Conservation (phyloP, 2,113 vertebrate genomes). For the Grus americana region DNA sequence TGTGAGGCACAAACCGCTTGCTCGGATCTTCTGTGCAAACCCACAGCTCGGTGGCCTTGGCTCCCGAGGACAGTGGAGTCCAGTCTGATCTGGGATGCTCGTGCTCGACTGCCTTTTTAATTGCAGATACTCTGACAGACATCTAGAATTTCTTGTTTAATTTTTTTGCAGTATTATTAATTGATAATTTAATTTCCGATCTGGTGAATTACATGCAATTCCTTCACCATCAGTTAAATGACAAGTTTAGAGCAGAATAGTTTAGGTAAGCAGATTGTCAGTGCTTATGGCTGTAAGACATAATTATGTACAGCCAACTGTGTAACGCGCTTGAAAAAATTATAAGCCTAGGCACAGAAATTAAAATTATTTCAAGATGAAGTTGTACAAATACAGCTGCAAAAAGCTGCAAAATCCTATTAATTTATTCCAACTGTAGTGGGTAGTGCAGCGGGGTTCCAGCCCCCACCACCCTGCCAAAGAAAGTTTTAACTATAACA, state of each 20-base stretch:
- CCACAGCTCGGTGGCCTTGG: background rate
- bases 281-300: constrained; percentile 64
- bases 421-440: constrained; percentile 32
- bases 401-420: constrained; percentile 48
- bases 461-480: background rate
- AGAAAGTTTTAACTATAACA: background rate
- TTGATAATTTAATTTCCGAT: constrained; percentile 64
- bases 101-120: background rate
- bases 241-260: constrained; percentile 59
- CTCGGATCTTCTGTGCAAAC: background rate
- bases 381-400: constrained; percentile 65
- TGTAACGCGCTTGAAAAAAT: constrained; percentile 63
- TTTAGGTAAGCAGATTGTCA: constrained; percentile 68
- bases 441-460: background rate
- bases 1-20: background rate
- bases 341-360: constrained; percentile 67
- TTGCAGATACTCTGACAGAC: background rate
- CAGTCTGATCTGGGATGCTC: background rate
- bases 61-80: background rate
- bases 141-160: background rate
- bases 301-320: constrained; percentile 70
- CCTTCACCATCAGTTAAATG: constrained; percentile 51
- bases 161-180: constrained; percentile 32
- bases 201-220: constrained; percentile 45
- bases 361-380: constrained; percentile 70